Base-by-base conservation (phyloP, 2,888 invertebrate species). In the Argyra leucocephala region DNA sequence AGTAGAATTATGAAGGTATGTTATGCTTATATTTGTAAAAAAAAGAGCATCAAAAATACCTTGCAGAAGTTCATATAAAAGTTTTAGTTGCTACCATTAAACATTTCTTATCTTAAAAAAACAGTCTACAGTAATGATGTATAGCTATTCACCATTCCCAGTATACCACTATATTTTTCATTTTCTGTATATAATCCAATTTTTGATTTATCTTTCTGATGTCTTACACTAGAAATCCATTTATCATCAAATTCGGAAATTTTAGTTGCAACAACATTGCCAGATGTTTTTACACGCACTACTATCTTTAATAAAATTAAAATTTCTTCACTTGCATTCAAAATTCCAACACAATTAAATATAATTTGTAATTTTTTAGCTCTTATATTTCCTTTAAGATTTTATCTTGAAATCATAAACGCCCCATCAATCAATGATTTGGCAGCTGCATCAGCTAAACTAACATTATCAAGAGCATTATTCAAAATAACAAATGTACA, bases 61-160 rank as follows among this genome's bases (percentile, higher is more conserved):
- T n/a, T n/a, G n/a, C n/a, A n/a, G n/a, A n/a, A n/a, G n/a, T n/a
- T n/a, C n/a, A n/a, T n/a, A n/a, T n/a, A n/a, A n/a, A n/a, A n/a
- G n/a, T n/a, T n/a, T n/a, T n/a, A n/a, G n/a, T n/a, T n/a, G n/a
- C n/a, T n/a, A n/a, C n/a, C n/a, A n/a, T n/a, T n/a, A n/a, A n/a
- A n/a, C n/a, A n/a, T n/a, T n/a, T n/a, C n/a, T n/a, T n/a, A n/a
- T n/a, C n/a, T n/a, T n/a, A n/a, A n/a, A n/a, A n/a, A n/a, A n/a
- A n/a, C n/a, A n/a, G n/a, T n/a, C n/a, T n/a, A n/a, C n/a, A n/a
- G n/a, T n/a, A n/a, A n/a, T n/a, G n/a, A n/a, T n/a, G n/a, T n/a
- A n/a, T n/a, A 76, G 77, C 94, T 94, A 72, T 93, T 93, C 0
- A 90, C 85, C 63, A 95, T 81, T 24, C 96, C 96, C 12, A 93